phyloP scores from a whole-genome alignment of 2,888 invertebrate species.

The Ferrisia virgata region DNA sequence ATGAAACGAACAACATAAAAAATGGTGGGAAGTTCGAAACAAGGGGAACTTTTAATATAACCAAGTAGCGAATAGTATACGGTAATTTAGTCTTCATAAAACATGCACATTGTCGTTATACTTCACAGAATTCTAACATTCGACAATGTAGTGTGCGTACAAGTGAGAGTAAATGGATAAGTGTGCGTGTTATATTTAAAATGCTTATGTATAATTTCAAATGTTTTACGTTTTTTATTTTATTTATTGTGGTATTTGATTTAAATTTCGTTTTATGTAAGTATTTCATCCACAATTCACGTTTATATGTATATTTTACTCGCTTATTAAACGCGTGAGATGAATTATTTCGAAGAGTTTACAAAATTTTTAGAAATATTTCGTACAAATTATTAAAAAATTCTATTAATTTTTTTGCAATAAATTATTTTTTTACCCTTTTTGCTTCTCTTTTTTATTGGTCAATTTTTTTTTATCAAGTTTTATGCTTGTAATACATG shows the following conservation, averaged over 20 bases:
- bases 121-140: conserved; percentile 19
- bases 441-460: no score
- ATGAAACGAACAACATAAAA: conserved; percentile 25
- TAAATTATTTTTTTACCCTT: no score
- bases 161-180: not conserved
- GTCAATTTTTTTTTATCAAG: no score
- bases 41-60: conserved; percentile 40
- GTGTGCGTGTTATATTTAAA: conserved; percentile 31
- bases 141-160: conserved; percentile 15
- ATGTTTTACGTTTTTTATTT: conserved; percentile 13
- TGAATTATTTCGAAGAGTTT: no score
- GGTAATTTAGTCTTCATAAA: conserved; percentile 41
- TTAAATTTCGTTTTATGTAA: conserved; percentile 10
- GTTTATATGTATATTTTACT: not conserved
- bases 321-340: not conserved
- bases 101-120: conserved; percentile 39
- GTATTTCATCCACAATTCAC: not conserved
- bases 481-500: no score
- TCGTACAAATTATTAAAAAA: no score
- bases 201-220: conserved; percentile 32
- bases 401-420: no score
- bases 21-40: conserved; percentile 29
- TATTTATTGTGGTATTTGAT: not conserved
- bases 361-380: no score
- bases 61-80: conserved; percentile 34